These are phyloP conservation scores for Ataeniobius toweri DNA, from an alignment of 2,797 vertebrate genomes.

Conservation along the genomic window DNA sequence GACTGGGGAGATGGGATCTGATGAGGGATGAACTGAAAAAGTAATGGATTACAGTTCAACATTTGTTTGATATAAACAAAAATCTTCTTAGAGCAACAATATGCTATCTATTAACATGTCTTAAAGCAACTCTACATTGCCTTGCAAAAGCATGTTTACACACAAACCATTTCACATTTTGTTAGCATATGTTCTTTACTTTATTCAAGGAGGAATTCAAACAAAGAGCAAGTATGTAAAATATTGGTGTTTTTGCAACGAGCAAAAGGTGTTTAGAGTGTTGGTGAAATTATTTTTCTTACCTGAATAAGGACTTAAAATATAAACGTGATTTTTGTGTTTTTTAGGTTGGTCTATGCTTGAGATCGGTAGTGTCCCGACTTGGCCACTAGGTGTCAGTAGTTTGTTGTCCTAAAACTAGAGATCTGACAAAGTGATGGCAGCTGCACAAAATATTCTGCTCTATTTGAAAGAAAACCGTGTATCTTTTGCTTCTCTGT, in stretches of 20 bases:
- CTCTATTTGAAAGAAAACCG: background rate
- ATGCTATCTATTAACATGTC: background rate
- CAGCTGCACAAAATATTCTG: background rate
- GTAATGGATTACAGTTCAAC: conserved; percentile 39
- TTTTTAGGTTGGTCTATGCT: background rate
- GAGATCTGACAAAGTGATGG: background rate
- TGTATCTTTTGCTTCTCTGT: background rate
- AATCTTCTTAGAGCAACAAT: background rate
- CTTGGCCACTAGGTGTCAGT: conserved; percentile 1
- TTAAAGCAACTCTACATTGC: background rate
- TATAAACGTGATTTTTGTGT: background rate
- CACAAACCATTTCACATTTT: background rate
- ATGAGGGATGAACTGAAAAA: conserved; percentile 91
- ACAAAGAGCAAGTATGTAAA: background rate
- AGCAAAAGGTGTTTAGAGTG: background rate
- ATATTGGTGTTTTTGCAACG: too few relatives aligned
- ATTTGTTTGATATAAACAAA: too few relatives aligned
- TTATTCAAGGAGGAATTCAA: background rate
- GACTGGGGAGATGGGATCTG: conserved; percentile 96
- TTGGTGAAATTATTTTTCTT: background rate
- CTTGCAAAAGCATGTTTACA: background rate
- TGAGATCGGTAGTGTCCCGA: too few relatives aligned
- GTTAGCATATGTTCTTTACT: too few relatives aligned
- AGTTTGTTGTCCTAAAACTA: background rate
- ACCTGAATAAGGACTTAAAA: too few relatives aligned